Evolutionary conservation across 2,797 vertebrate genomes (phyloP).

Genomic region (Coregonus sp.): DNA sequence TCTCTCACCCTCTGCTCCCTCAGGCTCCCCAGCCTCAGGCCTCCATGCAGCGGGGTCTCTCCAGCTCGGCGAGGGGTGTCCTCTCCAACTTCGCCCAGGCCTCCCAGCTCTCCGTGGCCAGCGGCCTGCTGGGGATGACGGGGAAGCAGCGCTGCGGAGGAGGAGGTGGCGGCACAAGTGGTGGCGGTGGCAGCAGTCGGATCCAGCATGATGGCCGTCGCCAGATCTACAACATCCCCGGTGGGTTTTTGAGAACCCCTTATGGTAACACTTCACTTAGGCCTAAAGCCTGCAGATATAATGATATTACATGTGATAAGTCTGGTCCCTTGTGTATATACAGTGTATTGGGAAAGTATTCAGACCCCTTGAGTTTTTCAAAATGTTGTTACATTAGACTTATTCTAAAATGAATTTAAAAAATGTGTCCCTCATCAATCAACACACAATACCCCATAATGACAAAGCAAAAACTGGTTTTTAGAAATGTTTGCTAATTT

Average conservation of each 20-base stretch:
- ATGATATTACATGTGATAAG: neutral
- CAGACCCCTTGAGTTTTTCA: too few species aligned
- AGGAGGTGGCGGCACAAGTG: conserved; percentile 15
- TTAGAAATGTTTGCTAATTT: too few species aligned
- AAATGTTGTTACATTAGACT: too few species aligned
- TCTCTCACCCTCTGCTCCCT: conserved; percentile 67
- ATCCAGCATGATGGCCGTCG: conserved; percentile 71
- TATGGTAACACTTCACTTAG: conserved; percentile 1
- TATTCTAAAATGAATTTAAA: too few species aligned
- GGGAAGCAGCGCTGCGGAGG: conserved; percentile 59
- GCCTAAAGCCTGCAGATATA: neutral
- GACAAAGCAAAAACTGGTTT: too few species aligned
- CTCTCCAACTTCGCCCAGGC: conserved; percentile 93
- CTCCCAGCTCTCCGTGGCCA: conserved; percentile 90
- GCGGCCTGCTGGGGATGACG: conserved; percentile 88
- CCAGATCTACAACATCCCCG: conserved; percentile 80
- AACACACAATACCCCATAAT: too few species aligned
- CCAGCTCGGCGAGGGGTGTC: conserved; percentile 89
- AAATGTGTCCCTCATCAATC: too few species aligned
- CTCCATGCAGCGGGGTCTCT: conserved; percentile 84
- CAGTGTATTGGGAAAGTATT: too few species aligned
- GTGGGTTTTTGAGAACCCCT: conserved; percentile 47
- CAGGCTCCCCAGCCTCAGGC: conserved; percentile 79
- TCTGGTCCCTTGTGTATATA: too few species aligned
- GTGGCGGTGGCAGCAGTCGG: conserved; percentile 40